Evolutionary conservation across 2,113 vertebrate genomes (phyloP).

Genomic region (Dipodomys spectabilis): DNA sequence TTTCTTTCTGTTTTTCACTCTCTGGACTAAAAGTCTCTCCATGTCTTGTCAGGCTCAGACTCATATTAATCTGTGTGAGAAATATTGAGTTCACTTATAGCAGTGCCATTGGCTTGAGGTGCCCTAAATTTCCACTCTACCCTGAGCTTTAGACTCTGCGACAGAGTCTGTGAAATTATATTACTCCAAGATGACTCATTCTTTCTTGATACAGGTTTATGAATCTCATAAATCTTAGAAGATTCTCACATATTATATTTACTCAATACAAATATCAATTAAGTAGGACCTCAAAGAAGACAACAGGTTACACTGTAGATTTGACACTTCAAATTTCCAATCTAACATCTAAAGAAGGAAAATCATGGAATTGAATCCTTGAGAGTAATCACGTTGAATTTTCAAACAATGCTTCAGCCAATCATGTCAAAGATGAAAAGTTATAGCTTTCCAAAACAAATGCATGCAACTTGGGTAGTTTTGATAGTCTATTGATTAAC

Average conservation of each 20-base stretch:
- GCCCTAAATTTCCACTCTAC: not conserved
- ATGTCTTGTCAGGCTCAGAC: not conserved
- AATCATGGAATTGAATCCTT: conserved; percentile 37
- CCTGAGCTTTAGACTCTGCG: not conserved
- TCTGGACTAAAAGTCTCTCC: not conserved
- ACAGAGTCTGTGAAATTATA: not conserved
- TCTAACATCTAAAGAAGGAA: not conserved
- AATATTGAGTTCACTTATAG: not conserved
- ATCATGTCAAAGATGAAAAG: conserved; percentile 69
- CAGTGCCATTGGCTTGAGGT: no score
- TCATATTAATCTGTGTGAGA: not conserved
- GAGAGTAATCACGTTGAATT: conserved; percentile 52
- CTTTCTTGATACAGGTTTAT: not conserved
- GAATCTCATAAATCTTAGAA: not conserved
- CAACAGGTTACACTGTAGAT: not conserved
- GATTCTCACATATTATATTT: not conserved
- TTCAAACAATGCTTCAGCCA: conserved; percentile 62
- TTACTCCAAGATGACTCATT: not conserved
- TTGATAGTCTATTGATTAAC: conserved; percentile 78
- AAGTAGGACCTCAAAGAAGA: conserved; percentile 39
- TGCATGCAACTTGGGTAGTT: conserved; percentile 56
- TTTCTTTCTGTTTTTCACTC: not conserved
- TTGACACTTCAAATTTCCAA: conserved; percentile 18
- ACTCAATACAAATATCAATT: not conserved
- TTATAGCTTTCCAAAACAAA: conserved; percentile 53